Evolutionary conservation across 2,113 vertebrate species (phyloP).

Genomic region (Nesoenas mayeri): DNA sequence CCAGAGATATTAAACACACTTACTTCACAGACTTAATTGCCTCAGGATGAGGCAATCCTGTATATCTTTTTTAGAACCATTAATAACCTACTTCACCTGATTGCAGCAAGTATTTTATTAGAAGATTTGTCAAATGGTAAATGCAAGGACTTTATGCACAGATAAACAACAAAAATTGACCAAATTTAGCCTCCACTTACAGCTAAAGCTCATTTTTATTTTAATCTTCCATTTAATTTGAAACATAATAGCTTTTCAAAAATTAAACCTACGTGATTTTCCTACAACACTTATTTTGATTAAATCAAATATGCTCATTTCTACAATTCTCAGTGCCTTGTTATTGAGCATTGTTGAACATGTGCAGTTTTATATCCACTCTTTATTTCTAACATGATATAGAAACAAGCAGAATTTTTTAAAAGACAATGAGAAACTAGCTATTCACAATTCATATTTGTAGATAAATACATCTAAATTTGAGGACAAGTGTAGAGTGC

Average conservation of each 20-base stretch:
- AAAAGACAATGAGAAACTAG: neutral
- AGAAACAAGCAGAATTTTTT: neutral
- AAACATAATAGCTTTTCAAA: conserved; percentile 78
- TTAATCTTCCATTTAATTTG: conserved; percentile 78
- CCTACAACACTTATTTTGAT: conserved; percentile 72
- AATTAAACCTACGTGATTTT: conserved; percentile 73
- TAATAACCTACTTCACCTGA: conserved; percentile 85
- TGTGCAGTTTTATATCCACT: conserved; percentile 7
- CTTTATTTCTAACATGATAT: neutral
- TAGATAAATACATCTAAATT: neutral
- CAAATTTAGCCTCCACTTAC: conserved; percentile 77
- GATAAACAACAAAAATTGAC: conserved; percentile 80
- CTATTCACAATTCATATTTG: neutral
- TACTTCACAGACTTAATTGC: conserved; percentile 77
- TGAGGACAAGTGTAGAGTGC: neutral
- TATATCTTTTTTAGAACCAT: conserved; percentile 82
- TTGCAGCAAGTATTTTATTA: conserved; percentile 76
- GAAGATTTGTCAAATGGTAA: conserved; percentile 79
- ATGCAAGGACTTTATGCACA: conserved; percentile 78
- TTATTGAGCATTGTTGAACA: conserved; percentile 38
- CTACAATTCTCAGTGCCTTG: conserved; percentile 40
- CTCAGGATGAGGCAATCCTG: conserved; percentile 81
- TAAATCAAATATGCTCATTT: conserved; percentile 61
- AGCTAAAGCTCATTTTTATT: conserved; percentile 72
- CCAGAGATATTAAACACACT: conserved; percentile 76